Evolutionary conservation across 2,113 vertebrate species (phyloP).

Genomic region (Tichodroma muraria): DNA sequence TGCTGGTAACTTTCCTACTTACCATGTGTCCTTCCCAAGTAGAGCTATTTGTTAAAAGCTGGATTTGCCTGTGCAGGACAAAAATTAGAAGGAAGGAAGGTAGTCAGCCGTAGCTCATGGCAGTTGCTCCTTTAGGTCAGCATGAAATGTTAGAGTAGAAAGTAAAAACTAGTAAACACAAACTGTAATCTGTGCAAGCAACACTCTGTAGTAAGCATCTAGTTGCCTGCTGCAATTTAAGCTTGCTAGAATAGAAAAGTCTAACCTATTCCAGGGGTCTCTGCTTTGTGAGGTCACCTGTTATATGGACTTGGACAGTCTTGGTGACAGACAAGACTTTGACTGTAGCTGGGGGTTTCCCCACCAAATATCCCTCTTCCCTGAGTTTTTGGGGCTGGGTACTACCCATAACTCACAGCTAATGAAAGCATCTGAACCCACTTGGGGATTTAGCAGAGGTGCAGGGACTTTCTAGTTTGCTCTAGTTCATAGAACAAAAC

Average conservation of each 20-base stretch:
- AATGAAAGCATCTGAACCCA: neutral
- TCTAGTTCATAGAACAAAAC: neutral
- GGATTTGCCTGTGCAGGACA: neutral
- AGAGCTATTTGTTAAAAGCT: neutral
- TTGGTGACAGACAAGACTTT: neutral
- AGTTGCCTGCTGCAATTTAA: conserved; percentile 75
- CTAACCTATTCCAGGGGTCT: conserved; percentile 74
- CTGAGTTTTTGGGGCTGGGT: neutral
- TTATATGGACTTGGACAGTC: conserved; percentile 72
- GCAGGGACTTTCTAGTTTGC: neutral
- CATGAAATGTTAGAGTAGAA: neutral
- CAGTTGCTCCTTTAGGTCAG: neutral
- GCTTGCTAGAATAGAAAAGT: conserved; percentile 77
- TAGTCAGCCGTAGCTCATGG: neutral
- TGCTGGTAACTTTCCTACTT: neutral
- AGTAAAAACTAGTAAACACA: accelerated
- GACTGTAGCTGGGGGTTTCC: neutral
- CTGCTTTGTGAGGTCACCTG: conserved; percentile 59
- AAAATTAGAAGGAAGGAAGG: neutral
- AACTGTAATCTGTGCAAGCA: conserved; percentile 61
- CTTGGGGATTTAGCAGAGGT: neutral
- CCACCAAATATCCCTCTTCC: neutral
- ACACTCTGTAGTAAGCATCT: conserved; percentile 77
- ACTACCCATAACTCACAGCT: neutral
- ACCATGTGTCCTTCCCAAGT: neutral